Conservation (phyloP, 2,888 invertebrate genomes). For the Apodemia hepburni region DNA sequence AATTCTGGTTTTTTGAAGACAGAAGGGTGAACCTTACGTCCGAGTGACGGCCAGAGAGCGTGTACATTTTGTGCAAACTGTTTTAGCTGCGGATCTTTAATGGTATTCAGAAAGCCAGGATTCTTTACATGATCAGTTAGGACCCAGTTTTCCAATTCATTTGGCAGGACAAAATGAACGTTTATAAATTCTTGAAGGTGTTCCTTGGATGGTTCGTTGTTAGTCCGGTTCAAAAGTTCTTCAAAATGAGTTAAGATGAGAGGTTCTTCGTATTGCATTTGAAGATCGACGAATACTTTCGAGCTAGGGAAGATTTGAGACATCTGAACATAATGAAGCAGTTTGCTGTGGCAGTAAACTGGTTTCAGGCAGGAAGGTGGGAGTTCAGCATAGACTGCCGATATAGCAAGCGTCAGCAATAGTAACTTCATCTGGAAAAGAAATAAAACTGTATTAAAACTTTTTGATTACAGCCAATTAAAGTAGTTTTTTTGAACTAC, state of each 20-base stretch:
- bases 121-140: slow-evolving; percentile 79
- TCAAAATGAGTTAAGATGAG: slow-evolving; percentile 79
- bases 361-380: slow-evolving; percentile 68
- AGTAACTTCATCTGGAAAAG: slow-evolving; percentile 58
- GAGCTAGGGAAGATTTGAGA: slow-evolving; percentile 85
- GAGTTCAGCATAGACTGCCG: slow-evolving; percentile 35
- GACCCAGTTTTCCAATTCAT: slow-evolving; percentile 81
- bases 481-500: background rate
- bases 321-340: slow-evolving; percentile 86
- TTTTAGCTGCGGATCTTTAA: slow-evolving; percentile 77
- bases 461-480: background rate
- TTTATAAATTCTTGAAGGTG: slow-evolving; percentile 77
- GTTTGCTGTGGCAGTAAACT: slow-evolving; percentile 87
- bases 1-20: slow-evolving; percentile 78
- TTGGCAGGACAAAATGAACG: slow-evolving; percentile 76
- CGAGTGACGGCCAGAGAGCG: slow-evolving; percentile 81
- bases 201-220: slow-evolving; percentile 63
- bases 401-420: slow-evolving; percentile 37
- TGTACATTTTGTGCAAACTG: slow-evolving; percentile 82
- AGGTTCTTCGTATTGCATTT: slow-evolving; percentile 80
- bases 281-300: slow-evolving; percentile 92
- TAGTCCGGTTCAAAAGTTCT: slow-evolving; percentile 68
- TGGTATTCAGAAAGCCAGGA: slow-evolving; percentile 80
- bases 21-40: slow-evolving; percentile 79
- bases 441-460: slow-evolving; percentile 21